Evolutionary conservation across 2,797 vertebrate genomes (phyloP).

Genomic region (Mormyrus proboscirostris): DNA sequence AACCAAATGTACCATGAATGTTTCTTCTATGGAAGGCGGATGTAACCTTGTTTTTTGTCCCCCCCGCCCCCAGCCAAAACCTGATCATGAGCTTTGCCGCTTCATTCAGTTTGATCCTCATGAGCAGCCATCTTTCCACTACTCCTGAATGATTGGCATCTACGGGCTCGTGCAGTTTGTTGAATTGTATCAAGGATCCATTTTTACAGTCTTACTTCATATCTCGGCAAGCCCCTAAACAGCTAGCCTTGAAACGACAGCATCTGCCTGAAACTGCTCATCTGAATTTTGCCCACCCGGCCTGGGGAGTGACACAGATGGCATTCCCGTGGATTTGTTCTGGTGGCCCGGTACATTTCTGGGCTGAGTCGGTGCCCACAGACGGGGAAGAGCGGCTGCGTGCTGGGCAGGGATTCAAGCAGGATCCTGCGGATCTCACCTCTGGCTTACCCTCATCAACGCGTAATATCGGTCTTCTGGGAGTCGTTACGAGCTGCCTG

Average conservation of each 20-base stretch:
- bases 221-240: constrained; percentile 30
- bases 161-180: not conserved
- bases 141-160: not conserved
- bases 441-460: constrained; percentile 16
- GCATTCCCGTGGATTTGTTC: not conserved
- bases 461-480: not conserved
- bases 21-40: not conserved
- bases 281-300: constrained; percentile 28
- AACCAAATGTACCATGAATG: not conserved
- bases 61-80: not conserved
- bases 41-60: not conserved
- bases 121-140: constrained; percentile 5
- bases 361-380: not conserved
- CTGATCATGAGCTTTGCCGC: not conserved
- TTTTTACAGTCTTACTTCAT: constrained; percentile 18
- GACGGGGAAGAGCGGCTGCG: not conserved
- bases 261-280: constrained; percentile 24
- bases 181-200: not conserved
- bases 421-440: not conserved
- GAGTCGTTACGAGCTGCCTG: constrained; percentile 11
- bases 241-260: constrained; percentile 17
- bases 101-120: not conserved
- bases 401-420: not conserved
- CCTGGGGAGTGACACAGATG: not conserved
- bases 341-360: constrained; percentile 23